phyloP scores from a whole-genome alignment of 2,113 vertebrate species.

The Periophthalmodon schlosseri region DNA sequence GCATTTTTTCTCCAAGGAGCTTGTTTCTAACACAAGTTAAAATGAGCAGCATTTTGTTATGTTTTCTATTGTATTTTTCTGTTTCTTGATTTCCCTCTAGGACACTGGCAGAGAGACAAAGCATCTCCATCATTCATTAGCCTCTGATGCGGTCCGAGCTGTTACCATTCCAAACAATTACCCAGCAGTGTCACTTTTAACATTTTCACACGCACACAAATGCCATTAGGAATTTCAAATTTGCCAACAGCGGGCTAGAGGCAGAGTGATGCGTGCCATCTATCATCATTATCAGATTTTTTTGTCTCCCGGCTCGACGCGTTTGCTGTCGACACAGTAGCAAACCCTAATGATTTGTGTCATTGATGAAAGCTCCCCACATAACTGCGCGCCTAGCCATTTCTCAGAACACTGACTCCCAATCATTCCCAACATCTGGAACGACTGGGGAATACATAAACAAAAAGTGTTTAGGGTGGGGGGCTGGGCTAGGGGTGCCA shows the following conservation, averaged over 20 bases:
- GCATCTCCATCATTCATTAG: conserved; percentile 25
- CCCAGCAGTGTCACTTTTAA: conserved; percentile 23
- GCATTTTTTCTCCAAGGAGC: not conserved
- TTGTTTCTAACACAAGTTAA: conserved; percentile 12
- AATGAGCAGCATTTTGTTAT: conserved; percentile 7
- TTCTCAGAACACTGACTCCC: conserved; percentile 70
- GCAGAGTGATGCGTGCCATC: conserved; percentile 37
- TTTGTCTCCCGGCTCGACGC: conserved; percentile 24
- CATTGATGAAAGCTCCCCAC: conserved; percentile 72
- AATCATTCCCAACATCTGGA: conserved; percentile 78
- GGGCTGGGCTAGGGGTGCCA: conserved; percentile 45
- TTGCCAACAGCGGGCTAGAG: conserved; percentile 35
- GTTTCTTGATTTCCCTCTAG: conserved; percentile 26
- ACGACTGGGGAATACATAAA: conserved; percentile 71
- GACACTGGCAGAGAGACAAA: conserved; percentile 5
- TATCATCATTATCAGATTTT: conserved; percentile 46
- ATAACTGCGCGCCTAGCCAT: conserved; percentile 61
- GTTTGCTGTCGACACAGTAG: conserved; percentile 61
- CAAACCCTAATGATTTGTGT: conserved; percentile 70
- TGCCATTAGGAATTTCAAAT: conserved; percentile 27
- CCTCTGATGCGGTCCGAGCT: conserved; percentile 46
- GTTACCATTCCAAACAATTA: conserved; percentile 22
- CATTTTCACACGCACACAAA: conserved; percentile 25
- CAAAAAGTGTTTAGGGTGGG: conserved; percentile 44
- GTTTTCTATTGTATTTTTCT: conserved; percentile 15